A percentile compares a stretch with the other conserved stretches of the same genome.
phyloP scores from a whole-genome alignment of 2,113 vertebrate genomes.

The Corythornis madagascariensis region DNA sequence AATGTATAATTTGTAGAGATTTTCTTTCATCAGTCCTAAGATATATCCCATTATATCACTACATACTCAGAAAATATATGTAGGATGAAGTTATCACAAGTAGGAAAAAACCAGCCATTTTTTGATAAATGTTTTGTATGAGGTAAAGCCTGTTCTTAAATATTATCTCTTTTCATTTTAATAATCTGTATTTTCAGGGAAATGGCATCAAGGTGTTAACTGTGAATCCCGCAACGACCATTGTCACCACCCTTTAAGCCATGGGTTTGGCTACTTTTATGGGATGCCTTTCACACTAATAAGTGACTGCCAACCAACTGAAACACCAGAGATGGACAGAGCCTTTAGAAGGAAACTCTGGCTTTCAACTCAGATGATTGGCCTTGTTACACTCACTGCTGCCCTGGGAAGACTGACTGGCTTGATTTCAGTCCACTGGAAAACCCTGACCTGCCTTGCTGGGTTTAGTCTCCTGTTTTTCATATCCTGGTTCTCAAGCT shows the following conservation, averaged over 20 bases:
- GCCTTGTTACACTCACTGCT: constrained; percentile 71
- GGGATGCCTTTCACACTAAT: constrained; percentile 85
- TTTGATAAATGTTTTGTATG: background rate
- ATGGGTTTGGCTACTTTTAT: constrained; percentile 90
- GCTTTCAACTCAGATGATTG: constrained; percentile 47
- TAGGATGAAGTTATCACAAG: background rate
- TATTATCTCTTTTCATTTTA: background rate
- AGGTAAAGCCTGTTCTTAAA: background rate
- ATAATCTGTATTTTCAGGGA: constrained; percentile 76
- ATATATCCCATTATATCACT: background rate
- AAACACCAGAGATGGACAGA: constrained; percentile 62
- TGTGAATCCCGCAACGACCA: constrained; percentile 81
- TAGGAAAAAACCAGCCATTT: background rate
- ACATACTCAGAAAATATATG: background rate
- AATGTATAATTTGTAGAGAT: background rate
- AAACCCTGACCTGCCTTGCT: constrained; percentile 24
- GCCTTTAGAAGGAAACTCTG: constrained; percentile 61
- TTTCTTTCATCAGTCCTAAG: background rate
- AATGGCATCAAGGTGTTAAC: constrained; percentile 93
- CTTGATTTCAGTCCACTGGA: constrained; percentile 63
- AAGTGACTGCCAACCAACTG: constrained; percentile 80
- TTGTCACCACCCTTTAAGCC: constrained; percentile 90
- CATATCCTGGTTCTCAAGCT: constrained; percentile 63
- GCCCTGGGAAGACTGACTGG: constrained; percentile 35
- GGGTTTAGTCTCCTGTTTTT: constrained; percentile 50